Percentiles rank a stretch among this genome's conserved stretches.
Evolutionary conservation across 2,888 invertebrate genomes (phyloP).

Genomic region (Plebejus argus): DNA sequence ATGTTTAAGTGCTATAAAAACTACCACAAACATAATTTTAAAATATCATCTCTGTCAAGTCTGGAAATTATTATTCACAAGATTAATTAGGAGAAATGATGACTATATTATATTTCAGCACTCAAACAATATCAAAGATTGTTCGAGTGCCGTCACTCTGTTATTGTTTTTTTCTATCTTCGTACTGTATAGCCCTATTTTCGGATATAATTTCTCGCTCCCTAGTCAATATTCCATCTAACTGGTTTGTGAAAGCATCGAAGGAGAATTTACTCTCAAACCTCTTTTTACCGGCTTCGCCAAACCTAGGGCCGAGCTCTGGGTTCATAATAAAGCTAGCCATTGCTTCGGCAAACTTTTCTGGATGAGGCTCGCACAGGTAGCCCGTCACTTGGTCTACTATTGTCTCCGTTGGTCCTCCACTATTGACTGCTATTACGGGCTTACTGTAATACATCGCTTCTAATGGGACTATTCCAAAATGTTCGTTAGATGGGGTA

Average conservation of each 20-base stretch:
- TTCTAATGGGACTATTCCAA: constrained; percentile 99
- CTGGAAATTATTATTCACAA: neutral
- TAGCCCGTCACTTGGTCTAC: constrained; percentile 89
- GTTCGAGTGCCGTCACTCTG: constrained; percentile 66
- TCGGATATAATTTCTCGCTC: constrained; percentile 71
- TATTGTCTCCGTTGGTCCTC: constrained; percentile 97
- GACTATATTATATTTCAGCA: constrained; percentile 44
- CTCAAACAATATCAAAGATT: constrained; percentile 77
- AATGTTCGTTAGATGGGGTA: constrained; percentile 98
- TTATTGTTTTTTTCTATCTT: constrained; percentile 69
- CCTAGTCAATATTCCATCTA: constrained; percentile 79
- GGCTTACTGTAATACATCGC: constrained; percentile 97
- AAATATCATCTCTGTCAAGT: neutral
- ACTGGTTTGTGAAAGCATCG: constrained; percentile 86
- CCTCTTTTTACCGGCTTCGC: constrained; percentile 86
- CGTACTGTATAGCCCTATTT: constrained; percentile 65
- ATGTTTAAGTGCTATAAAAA: neutral
- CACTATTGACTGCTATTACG: constrained; percentile 96
- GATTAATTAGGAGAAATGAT: neutral
- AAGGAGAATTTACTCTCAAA: constrained; percentile 92
- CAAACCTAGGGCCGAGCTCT: constrained; percentile 83
- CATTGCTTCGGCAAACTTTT: constrained; percentile 90
- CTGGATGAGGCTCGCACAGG: constrained; percentile 85
- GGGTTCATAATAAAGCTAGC: constrained; percentile 83
- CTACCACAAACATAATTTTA: neutral